Evolutionary conservation across 1,140 invertebrate species (phyloP), one percentile per base, ranked within the genome.

Genomic region (Diploscapter pachys): DNA sequence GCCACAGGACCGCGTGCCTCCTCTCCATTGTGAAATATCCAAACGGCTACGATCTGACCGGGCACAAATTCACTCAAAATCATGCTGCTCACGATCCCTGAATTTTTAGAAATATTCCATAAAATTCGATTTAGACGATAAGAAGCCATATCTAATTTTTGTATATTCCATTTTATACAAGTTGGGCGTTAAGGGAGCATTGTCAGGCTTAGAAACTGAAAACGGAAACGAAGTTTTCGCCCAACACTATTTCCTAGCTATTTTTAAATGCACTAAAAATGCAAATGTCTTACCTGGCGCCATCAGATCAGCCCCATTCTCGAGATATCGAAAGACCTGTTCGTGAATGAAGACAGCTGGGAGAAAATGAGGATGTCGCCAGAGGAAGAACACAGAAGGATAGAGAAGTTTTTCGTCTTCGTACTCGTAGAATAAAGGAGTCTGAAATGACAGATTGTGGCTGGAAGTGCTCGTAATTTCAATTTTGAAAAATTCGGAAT

Each of bases 291-390:
- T 59, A 74, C 78, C 78, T 50, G 78, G 78, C 13, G 78, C 71
- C 78, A 79, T 79, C 0, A 79, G 68, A 71, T 79, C 78, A 1
- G 78, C 78, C 55, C 78, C 78, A 62, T 75, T 78, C 61, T 79
- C 76, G 4, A 79, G 65, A 51, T 64, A 79, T 11, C n/a, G 11
- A 9, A 79, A 56, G 3, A 79, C 73, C 3, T 54, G 53, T 55
- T 78, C 72, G 49, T 70, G 76, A 31, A 80, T 70, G 8, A 75
- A 61, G 9, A 80, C 50, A 5, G 66, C 61, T 52, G 79, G 79
- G 48, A 61, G 78, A 0, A 65, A 8, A 52, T 71, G 55, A 9
- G 61, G 59, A 8, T 55, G 53, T 3, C 65, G 59, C 79, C 79
- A 80, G 6, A 67, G 56, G 9, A 68, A 69, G 63, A 75, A 80